phyloP scores from a whole-genome alignment of 2,113 vertebrate genomes.

The Epinephelus cyanopodus region DNA sequence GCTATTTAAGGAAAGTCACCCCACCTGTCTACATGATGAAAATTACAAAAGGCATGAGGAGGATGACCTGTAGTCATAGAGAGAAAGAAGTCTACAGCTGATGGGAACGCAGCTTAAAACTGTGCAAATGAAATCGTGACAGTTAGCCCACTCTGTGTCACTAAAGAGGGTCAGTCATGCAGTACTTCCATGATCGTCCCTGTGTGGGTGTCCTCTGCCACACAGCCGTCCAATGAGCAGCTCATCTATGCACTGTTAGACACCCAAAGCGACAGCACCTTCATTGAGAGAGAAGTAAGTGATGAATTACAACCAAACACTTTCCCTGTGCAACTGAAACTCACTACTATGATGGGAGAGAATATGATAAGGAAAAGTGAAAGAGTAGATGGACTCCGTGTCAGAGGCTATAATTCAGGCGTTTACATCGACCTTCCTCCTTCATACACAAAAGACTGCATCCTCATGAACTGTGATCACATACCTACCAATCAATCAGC shows the following conservation, averaged over 20 bases:
- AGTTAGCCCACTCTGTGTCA: neutral
- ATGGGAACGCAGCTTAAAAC: neutral
- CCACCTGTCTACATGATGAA: neutral
- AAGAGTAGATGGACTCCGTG: neutral
- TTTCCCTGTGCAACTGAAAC: constrained; percentile 2
- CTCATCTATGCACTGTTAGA: constrained; percentile 7
- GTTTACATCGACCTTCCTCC: neutral
- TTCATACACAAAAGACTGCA: constrained; percentile 9
- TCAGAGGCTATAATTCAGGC: neutral
- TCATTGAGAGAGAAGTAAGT: neutral
- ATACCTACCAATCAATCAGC: constrained; percentile 10
- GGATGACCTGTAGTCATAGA: neutral
- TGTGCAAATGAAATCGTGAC: neutral
- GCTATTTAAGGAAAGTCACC: neutral
- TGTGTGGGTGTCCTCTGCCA: neutral
- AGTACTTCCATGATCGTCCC: constrained; percentile 8
- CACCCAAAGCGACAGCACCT: constrained; percentile 8
- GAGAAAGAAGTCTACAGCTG: too few species aligned
- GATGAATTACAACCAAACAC: neutral
- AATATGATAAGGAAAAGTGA: neutral
- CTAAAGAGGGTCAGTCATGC: neutral
- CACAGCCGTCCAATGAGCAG: neutral
- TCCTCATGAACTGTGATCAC: neutral
- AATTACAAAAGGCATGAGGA: neutral
- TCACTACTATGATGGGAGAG: neutral